Evolutionary conservation across 2,113 vertebrate species (phyloP), one percentile per base, ranked within the genome.

Genomic region (Dissostichus mawsoni): DNA sequence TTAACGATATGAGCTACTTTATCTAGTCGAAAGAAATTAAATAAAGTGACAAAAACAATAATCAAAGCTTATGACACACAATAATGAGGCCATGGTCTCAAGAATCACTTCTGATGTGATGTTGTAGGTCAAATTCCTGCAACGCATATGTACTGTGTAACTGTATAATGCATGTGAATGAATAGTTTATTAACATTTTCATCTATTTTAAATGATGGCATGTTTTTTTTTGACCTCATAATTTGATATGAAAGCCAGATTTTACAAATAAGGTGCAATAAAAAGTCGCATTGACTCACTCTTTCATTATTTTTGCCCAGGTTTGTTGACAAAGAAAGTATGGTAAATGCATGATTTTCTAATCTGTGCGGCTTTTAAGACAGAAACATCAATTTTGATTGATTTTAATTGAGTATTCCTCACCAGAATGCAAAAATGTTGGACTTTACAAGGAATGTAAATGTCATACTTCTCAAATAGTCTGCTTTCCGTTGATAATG

Each of bases 1-100:
- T 84, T 68, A 82, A 88, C 88, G 82, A 87, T 84, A 89, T 85
- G 74, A 70, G 68, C 84, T 53, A 82, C 23, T 78, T 74, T 69
- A 58, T 48, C 80, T 69, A 81, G 11, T 61, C 18, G 33, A 87
- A 47, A n/a, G 64, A 41, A 63, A 70, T 23, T 0, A 69, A 67
- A 71, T 33, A 25, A 70, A 81, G 11, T 0, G 8, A 57, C 14
- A 50, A 41, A 56, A 23, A 56, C 29, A 5, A 51, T 0, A 4
- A 65, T 59, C 14, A 47, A 52, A 74, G 69, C 73, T 76, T 25
- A 83, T n/a, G 57, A 74, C 63, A 20, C 1, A 76, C 3, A n/a
- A 69, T 41, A 59, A 56, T 20, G 62, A 84, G 64, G 83, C 52
- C 69, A 65, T 75, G 73, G 74, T 59, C 58, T 70, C 67, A 55